These are phyloP conservation scores for Prolemur simus DNA, from an alignment of 2,113 vertebrate genomes.

Conservation along the genomic window DNA sequence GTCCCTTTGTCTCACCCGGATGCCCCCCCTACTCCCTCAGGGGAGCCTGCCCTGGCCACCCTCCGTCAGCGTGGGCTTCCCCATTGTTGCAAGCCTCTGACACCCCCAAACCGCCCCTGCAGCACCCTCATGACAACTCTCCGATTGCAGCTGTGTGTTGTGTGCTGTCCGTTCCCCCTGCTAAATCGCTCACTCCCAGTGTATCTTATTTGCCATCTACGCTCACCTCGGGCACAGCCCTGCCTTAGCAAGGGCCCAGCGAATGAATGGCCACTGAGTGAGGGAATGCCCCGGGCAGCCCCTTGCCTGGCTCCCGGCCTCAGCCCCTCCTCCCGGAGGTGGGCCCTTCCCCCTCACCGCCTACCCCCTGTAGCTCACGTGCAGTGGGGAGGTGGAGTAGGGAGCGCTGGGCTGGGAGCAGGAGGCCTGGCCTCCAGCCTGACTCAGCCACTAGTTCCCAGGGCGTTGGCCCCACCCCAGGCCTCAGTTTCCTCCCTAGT, in stretches of 20 bases:
- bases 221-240: neutral
- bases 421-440: too few relatives aligned
- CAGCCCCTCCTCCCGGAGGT: neutral
- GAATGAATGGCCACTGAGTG: neutral
- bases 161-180: neutral
- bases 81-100: neutral
- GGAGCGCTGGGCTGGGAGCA: neutral
- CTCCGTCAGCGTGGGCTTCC: neutral
- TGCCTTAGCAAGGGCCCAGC: neutral
- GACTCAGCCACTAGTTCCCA: neutral
- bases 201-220: neutral
- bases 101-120: neutral
- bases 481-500: neutral
- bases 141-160: accelerated
- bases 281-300: neutral
- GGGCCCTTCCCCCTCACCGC: neutral
- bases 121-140: neutral
- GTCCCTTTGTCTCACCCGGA: neutral
- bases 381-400: too few relatives aligned
- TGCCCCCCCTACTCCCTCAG: neutral
- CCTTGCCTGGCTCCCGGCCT: neutral
- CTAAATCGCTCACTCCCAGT: neutral
- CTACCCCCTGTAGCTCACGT: neutral
- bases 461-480: accelerated
- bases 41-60: neutral